Evolutionary conservation across 2,797 vertebrate species (phyloP), one percentile per base, ranked within the genome.

Genomic region (Philypnodon macrostomus): DNA sequence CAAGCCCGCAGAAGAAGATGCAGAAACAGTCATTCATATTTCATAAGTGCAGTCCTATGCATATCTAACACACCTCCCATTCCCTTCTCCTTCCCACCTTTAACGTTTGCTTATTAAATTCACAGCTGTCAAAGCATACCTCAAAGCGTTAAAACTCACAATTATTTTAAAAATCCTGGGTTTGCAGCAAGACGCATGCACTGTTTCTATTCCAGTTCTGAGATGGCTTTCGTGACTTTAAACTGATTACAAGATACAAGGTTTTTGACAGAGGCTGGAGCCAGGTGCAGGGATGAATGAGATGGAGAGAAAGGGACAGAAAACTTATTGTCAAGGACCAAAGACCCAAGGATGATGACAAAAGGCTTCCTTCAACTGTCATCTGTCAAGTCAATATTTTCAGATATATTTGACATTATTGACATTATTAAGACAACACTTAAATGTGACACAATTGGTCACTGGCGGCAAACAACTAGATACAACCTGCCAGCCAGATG

Each of bases 21-120:
- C 76, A 84, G 80, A 83, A 85, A 70, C 53, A 79, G 61, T 82
- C 78, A 88, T 89, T 88, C 75, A 86, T 87, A 83, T 88, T 87
- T 89, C 76, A 88, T 85, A 80, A 84, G 77, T 36, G 6, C 45
- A 69, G 65, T 58, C 64, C 47, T 53, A 31, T 54, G 57, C 63
- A 71, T 27, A 58, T 18, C 39, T 53, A 33, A 33, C n/a, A 29
- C 14, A 42, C 8, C n/a, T 39, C 39, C 12, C 23, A 18, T 8
- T 4, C 15, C 26, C 32, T 26, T 34, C 52, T 21, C 52, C 34
- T 53, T 48, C 47, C 64, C 60, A 79, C 74, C 77, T 78, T 80
- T 79, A 85, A 74, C 65, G 50, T 79, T 84, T 75, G 62, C 82
- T 78, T 81, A 85, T 87, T 85, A 85, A 86, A 87, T 77, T 70